A percentile compares a stretch with the other conserved stretches of the same genome.
phyloP scores from a whole-genome alignment of 1,140 invertebrate species.

The Vanessa atalanta region DNA sequence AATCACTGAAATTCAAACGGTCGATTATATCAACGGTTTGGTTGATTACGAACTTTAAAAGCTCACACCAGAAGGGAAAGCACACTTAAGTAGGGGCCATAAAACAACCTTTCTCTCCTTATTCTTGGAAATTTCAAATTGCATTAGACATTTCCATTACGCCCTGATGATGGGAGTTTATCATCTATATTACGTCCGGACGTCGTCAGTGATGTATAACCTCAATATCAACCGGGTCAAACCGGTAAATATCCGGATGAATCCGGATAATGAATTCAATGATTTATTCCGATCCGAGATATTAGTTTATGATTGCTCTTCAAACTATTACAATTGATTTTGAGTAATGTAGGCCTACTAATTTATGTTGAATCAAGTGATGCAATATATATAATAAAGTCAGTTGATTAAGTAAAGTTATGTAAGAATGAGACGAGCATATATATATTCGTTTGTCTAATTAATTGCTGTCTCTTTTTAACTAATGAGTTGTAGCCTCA shows the following conservation, averaged over 20 bases:
- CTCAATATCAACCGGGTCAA: slow-evolving; percentile 8
- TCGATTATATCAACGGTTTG: too few relatives aligned
- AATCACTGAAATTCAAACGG: too few relatives aligned
- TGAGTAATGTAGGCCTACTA: not conserved
- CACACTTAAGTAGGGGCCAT: too few relatives aligned
- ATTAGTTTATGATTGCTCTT: not conserved
- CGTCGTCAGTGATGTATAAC: slow-evolving; percentile 13
- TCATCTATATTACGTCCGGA: slow-evolving; percentile 19
- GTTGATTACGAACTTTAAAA: too few relatives aligned
- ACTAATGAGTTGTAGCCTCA: too few relatives aligned
- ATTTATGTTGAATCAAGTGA: not conserved
- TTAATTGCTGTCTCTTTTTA: too few relatives aligned
- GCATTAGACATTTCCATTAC: slow-evolving; percentile 19
- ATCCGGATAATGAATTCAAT: slow-evolving; percentile 13
- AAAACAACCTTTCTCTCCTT: not conserved
- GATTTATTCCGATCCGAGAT: slow-evolving; percentile 2
- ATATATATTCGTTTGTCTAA: too few relatives aligned
- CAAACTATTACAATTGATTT: not conserved
- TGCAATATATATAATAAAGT: too few relatives aligned
- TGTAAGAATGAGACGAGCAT: too few relatives aligned
- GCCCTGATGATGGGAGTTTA: slow-evolving; percentile 6
- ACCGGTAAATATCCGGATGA: slow-evolving; percentile 10
- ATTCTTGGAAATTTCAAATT: not conserved
- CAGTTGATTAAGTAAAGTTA: too few relatives aligned
- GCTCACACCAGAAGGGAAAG: too few relatives aligned